Conservation (phyloP, 2,888 invertebrate species). For the Morpho achilles region DNA sequence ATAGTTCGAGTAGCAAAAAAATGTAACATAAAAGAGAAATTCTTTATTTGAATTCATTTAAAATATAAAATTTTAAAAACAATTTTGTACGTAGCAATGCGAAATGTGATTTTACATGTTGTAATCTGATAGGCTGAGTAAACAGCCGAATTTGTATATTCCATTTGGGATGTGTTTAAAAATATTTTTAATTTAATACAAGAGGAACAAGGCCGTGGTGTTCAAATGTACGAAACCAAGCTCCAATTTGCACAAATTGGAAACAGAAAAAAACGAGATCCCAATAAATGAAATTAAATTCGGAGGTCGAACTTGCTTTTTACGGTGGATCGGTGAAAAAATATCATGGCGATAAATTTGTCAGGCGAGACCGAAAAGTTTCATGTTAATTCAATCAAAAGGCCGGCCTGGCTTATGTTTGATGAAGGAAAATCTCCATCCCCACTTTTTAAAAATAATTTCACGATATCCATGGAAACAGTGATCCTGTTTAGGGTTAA, state of each 20-base stretch:
- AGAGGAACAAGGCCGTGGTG: slow-evolving; percentile 10
- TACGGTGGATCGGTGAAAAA: slow-evolving; percentile 50
- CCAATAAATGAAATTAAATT: slow-evolving; percentile 58
- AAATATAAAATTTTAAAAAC: neutral
- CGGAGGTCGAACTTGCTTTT: slow-evolving; percentile 53
- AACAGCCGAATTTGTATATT: too few relatives aligned
- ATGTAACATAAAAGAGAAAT: neutral
- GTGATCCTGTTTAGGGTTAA: slow-evolving; percentile 12
- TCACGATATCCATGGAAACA: slow-evolving; percentile 13
- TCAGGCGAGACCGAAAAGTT: slow-evolving; percentile 58
- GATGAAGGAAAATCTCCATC: slow-evolving; percentile 50
- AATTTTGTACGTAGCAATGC: too few relatives aligned
- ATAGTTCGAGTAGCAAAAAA: too few relatives aligned
- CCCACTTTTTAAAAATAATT: slow-evolving; percentile 20
- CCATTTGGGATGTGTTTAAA: neutral
- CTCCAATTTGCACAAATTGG: slow-evolving; percentile 37
- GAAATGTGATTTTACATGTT: too few relatives aligned
- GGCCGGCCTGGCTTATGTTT: slow-evolving; percentile 60
- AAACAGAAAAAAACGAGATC: slow-evolving; percentile 44
- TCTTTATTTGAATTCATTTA: neutral
- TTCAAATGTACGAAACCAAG: slow-evolving; percentile 11
- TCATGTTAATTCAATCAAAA: slow-evolving; percentile 73
- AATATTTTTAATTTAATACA: slow-evolving; percentile 5
- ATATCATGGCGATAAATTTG: slow-evolving; percentile 65
- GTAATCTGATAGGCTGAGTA: too few relatives aligned